phyloP scores from a whole-genome alignment of 37 sponge, comb jelly and placozoan genomes.

The Mnemiopsis leidyi region DNA sequence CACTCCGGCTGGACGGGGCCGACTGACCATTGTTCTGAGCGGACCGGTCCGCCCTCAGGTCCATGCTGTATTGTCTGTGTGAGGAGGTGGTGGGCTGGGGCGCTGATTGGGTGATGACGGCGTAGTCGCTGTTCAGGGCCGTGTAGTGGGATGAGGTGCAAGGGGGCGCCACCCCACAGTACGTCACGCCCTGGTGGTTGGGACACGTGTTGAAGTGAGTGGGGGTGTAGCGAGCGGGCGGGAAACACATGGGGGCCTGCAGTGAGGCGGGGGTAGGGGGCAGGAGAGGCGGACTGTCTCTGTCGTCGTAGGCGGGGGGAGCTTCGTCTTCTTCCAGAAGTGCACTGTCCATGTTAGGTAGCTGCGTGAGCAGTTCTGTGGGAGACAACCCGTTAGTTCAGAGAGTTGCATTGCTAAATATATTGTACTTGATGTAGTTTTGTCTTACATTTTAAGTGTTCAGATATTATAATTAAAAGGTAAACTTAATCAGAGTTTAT shows the following conservation, averaged over 20 bases:
- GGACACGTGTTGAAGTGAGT: slow-evolving; percentile 44
- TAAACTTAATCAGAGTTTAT: too few relatives aligned
- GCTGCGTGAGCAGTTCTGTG: slow-evolving; percentile 27
- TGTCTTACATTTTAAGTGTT: too few relatives aligned
- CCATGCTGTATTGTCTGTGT: slow-evolving; percentile 64
- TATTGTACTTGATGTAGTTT: too few relatives aligned
- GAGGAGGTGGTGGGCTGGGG: neutral
- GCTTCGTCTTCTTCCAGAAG: slow-evolving; percentile 44
- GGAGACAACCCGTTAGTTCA: too few relatives aligned
- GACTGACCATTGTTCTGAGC: neutral
- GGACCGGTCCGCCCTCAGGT: slow-evolving; percentile 33
- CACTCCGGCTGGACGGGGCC: neutral
- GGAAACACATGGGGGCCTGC: neutral
- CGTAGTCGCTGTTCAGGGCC: slow-evolving; percentile 26
- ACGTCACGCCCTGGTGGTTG: neutral
- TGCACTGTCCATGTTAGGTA: neutral
- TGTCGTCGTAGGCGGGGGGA: slow-evolving; percentile 57
- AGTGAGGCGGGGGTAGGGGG: neutral
- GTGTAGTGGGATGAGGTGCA: slow-evolving; percentile 16
- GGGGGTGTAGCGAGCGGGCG: slow-evolving; percentile 51
- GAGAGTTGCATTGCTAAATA: too few relatives aligned
- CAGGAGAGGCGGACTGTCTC: neutral
- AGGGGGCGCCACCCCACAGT: neutral
- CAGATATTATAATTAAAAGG: too few relatives aligned
- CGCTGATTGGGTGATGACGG: slow-evolving; percentile 26